phyloP scores from a whole-genome alignment of 1,140 invertebrate species.

The Panulirus ornatus region DNA sequence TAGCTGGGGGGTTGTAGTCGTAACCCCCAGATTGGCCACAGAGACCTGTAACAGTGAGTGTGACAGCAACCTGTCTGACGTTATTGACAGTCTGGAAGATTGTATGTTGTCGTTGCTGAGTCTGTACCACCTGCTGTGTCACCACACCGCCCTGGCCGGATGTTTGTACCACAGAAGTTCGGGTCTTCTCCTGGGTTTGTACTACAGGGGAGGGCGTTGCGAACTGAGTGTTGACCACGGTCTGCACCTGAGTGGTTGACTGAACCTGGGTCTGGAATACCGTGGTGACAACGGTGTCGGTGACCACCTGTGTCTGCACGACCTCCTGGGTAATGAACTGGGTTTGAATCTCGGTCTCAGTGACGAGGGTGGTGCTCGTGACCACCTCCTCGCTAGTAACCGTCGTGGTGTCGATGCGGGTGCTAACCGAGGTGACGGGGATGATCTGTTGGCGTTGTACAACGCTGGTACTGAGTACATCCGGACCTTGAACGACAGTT shows the following conservation, averaged over 20 bases:
- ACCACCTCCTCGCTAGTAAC: conserved; percentile 36
- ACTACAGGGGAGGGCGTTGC: conserved; percentile 9
- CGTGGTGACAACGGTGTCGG: conserved; percentile 49
- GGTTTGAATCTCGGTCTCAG: conserved; percentile 51
- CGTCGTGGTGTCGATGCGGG: conserved; percentile 14
- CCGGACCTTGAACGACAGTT: conserved; percentile 23
- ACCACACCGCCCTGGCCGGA: conserved; percentile 38
- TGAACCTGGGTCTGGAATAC: conserved; percentile 25
- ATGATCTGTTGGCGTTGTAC: conserved; percentile 45
- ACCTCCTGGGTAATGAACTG: conserved; percentile 41
- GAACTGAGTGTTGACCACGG: conserved; percentile 32
- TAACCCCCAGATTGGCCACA: conserved; percentile 35
- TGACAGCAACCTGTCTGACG: conserved; percentile 30
- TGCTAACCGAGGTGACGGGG: conserved; percentile 52
- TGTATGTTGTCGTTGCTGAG: conserved; percentile 21
- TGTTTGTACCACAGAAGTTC: conserved; percentile 45
- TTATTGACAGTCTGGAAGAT: conserved; percentile 48
- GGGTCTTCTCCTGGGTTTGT: conserved; percentile 11
- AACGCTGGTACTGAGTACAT: conserved; percentile 43
- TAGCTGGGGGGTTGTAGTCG: neutral
- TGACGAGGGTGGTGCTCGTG: conserved; percentile 51
- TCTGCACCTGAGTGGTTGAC: conserved; percentile 52
- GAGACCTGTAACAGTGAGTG: conserved; percentile 39
- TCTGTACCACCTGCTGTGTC: conserved; percentile 39
- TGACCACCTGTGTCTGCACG: conserved; percentile 47